Percentiles rank a stretch among this genome's conserved stretches.
Conservation (phyloP, 1,140 invertebrate genomes). For the Drosophila ficusphila region DNA sequence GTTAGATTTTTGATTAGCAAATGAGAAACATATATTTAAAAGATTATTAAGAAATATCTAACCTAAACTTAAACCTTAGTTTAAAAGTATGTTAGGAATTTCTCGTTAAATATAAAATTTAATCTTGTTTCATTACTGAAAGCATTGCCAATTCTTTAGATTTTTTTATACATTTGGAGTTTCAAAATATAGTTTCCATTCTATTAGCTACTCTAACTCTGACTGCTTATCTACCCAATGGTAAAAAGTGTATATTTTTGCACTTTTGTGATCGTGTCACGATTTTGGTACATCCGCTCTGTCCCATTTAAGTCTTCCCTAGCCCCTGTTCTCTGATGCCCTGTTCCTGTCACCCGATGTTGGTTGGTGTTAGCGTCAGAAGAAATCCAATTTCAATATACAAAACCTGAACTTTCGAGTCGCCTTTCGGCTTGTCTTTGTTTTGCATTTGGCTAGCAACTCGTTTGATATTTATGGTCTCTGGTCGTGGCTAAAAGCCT, state of each 20-base stretch:
- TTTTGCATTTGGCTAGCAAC: conserved; percentile 55
- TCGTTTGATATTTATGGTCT: conserved; percentile 77
- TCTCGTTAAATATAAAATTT: no score
- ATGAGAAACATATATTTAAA: neutral
- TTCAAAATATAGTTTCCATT: no score
- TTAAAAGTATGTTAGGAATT: no score
- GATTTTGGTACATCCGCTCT: conserved; percentile 23
- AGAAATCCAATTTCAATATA: conserved; percentile 30
- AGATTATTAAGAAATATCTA: no score
- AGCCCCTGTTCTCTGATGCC: conserved; percentile 3
- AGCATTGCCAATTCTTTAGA: no score
- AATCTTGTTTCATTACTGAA: no score
- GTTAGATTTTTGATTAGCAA: neutral
- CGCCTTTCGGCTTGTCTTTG: conserved; percentile 38
- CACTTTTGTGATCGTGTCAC: conserved; percentile 10
- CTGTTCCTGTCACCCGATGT: conserved; percentile 3
- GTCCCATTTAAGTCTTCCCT: conserved; percentile 36
- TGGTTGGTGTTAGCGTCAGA: conserved; percentile 26
- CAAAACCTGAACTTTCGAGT: conserved; percentile 74
- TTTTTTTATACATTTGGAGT: no score
- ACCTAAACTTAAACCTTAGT: no score
- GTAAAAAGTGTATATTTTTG: no score
- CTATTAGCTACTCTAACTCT: no score
- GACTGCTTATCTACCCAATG: neutral
- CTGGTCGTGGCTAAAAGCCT: conserved; percentile 64